Evolutionary conservation across 2,797 vertebrate species (phyloP).

Genomic region (Sphenodon punctatus): DNA sequence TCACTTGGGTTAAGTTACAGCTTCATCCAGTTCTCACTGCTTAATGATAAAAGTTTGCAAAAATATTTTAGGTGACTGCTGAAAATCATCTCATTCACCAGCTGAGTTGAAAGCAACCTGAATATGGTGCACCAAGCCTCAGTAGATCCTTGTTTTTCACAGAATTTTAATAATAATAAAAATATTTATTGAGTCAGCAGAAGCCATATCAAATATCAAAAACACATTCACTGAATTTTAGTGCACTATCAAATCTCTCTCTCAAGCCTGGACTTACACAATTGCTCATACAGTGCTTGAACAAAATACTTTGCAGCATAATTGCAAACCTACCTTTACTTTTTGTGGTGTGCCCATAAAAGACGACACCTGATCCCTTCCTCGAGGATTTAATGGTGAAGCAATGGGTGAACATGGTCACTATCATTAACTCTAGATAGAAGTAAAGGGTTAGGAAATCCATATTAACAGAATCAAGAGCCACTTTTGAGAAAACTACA

Average conservation of each 20-base stretch:
- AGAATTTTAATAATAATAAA: slow-evolving; percentile 6
- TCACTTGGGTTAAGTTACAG: background rate
- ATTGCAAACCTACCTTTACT: background rate
- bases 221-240: slow-evolving; percentile 10
- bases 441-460: background rate
- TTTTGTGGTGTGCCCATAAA: slow-evolving; percentile 6
- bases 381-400: background rate
- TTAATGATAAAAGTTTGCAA: background rate
- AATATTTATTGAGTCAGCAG: no score
- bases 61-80: background rate
- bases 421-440: background rate
- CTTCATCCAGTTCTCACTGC: background rate
- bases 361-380: background rate
- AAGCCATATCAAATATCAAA: no score
- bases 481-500: background rate
- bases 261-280: background rate
- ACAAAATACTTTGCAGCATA: background rate
- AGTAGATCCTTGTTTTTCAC: background rate
- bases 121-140: background rate
- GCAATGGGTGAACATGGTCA: background rate
- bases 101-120: background rate
- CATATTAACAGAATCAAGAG: background rate
- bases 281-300: background rate
- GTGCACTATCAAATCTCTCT: background rate
- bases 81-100: background rate